Evolutionary conservation across 2,113 vertebrate genomes (phyloP).

Genomic region (Porphyrio hochstetteri): DNA sequence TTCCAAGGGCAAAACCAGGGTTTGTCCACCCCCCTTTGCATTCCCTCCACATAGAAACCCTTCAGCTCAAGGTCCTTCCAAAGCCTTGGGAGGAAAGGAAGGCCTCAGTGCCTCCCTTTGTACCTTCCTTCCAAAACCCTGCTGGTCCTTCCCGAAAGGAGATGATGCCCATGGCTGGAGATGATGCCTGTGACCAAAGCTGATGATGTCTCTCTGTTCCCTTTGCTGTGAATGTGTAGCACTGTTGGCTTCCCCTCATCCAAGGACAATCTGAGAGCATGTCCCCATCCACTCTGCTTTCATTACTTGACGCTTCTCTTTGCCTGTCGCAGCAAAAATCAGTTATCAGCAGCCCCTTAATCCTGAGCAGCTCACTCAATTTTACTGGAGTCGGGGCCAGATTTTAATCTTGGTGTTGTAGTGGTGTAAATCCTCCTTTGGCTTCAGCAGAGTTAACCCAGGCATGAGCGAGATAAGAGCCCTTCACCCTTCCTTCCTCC

Average conservation of each 20-base stretch:
- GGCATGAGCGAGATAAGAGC: not conserved
- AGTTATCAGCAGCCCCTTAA: not conserved
- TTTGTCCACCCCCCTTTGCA: not conserved
- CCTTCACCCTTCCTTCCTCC: not conserved
- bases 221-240: not conserved
- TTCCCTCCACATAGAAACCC: not conserved
- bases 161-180: not conserved
- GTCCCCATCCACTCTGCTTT: not conserved
- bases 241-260: not conserved
- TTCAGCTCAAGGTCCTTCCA: not conserved
- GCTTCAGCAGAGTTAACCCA: not conserved
- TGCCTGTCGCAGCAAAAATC: not conserved
- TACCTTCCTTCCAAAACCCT: not conserved
- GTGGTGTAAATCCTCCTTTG: not conserved
- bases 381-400: not conserved
- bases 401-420: constrained; percentile 4
- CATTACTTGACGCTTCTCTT: not conserved
- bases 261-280: not conserved
- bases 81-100: not conserved
- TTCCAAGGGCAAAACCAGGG: not conserved
- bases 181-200: too few relatives aligned
- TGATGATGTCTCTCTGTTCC: not conserved
- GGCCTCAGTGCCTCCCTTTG: not conserved
- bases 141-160: not conserved
- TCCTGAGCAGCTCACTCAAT: not conserved